Percentiles rank a stretch among this genome's conserved stretches.
These are phyloP conservation scores for Brachyhypopomus gauderio DNA, from an alignment of 2,113 vertebrate genomes.

Conservation along the genomic window DNA sequence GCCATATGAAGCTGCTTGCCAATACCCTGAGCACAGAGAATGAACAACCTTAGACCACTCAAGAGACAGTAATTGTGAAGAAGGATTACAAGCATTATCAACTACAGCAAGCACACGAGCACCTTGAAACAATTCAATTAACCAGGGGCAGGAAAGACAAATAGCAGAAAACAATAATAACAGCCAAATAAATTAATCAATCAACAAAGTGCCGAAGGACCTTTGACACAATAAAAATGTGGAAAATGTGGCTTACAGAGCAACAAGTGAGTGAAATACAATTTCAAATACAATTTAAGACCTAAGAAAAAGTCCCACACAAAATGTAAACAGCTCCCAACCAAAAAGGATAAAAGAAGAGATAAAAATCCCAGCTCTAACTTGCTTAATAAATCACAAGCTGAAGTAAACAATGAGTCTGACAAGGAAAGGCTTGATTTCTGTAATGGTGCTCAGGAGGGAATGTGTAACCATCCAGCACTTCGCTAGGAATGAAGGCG, in stretches of 20 bases:
- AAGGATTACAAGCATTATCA: background rate
- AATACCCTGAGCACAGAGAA: background rate
- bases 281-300: background rate
- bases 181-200: too few species aligned
- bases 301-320: background rate
- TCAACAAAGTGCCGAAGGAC: too few species aligned
- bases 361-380: conserved; percentile 44
- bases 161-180: too few species aligned
- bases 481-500: conserved; percentile 55
- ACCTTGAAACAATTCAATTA: background rate
- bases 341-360: conserved; percentile 14
- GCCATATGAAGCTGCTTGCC: background rate
- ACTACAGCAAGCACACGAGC: background rate
- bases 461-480: conserved; percentile 49
- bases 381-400: conserved; percentile 50
- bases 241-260: conserved; percentile 2
- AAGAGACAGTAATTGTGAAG: background rate
- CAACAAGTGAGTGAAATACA: background rate
- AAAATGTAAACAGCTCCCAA: conserved; percentile 2
- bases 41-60: background rate
- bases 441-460: conserved; percentile 51
- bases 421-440: conserved; percentile 56
- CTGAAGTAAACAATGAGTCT: conserved; percentile 41
- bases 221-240: conserved; percentile 14
- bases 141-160: background rate